These are phyloP conservation scores for Zaprionus lachaisei DNA, from an alignment of 1,140 invertebrate species.

Conservation along the genomic window DNA sequence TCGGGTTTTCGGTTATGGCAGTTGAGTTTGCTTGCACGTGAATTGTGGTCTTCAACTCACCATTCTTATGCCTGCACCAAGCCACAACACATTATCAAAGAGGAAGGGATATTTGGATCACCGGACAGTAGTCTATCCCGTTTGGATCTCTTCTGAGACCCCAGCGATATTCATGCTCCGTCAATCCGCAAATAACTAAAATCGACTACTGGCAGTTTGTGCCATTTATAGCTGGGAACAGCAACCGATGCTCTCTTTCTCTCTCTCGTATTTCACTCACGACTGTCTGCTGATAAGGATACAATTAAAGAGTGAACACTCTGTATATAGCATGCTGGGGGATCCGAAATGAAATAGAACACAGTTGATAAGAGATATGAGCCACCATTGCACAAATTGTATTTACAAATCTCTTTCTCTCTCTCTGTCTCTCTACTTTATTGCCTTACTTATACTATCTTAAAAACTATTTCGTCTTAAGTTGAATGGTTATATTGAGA, in stretches of 20 bases:
- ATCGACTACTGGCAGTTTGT: slow-evolving; percentile 56
- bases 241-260: slow-evolving; percentile 18
- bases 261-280: slow-evolving; percentile 9
- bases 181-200: slow-evolving; percentile 72
- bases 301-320: slow-evolving; percentile 25
- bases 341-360: background rate
- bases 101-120: background rate
- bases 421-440: background rate
- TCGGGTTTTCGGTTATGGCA: slow-evolving; percentile 12
- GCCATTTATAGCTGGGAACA: slow-evolving; percentile 63
- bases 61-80: slow-evolving; percentile 63
- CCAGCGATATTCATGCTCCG: slow-evolving; percentile 57
- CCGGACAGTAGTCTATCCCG: slow-evolving; percentile 16
- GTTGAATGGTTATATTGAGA: slow-evolving; percentile 52
- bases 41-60: slow-evolving; percentile 50
- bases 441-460: slow-evolving; percentile 27
- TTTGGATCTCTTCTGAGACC: background rate
- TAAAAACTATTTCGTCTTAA: slow-evolving; percentile 26
- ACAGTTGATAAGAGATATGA: background rate
- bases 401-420: background rate
- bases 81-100: slow-evolving; percentile 63
- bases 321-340: background rate
- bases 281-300: slow-evolving; percentile 65
- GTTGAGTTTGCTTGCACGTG: background rate
- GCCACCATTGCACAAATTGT: background rate